A percentile compares a stretch with the other conserved stretches of the same genome.
phyloP scores from a whole-genome alignment of 1,140 invertebrate species.

The Periplaneta americana region DNA sequence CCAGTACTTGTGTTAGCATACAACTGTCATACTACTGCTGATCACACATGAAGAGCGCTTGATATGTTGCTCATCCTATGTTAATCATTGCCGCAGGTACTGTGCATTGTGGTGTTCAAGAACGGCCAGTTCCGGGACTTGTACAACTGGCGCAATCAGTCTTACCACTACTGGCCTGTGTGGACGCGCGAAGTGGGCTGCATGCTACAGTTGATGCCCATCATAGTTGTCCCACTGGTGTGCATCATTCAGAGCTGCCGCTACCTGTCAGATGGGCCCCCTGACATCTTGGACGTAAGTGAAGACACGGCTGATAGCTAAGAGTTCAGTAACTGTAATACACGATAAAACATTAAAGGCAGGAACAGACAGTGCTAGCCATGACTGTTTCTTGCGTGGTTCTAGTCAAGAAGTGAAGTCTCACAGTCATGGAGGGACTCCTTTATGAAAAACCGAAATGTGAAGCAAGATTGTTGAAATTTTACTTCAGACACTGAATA shows the following conservation, averaged over 20 bases:
- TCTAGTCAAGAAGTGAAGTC: no score
- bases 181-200: slow-evolving; percentile 74
- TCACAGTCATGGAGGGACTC: no score
- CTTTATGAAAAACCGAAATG: no score
- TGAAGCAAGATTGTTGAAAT: no score
- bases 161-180: slow-evolving; percentile 62
- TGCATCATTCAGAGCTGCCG: slow-evolving; percentile 77
- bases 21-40: neutral
- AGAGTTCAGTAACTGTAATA: no score
- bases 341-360: no score
- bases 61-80: neutral
- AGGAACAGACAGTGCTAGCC: no score
- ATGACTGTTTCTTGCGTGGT: no score
- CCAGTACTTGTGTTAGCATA: no score
- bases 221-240: slow-evolving; percentile 68
- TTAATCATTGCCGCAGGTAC: slow-evolving; percentile 46
- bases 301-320: no score
- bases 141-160: slow-evolving; percentile 58
- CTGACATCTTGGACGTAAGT: slow-evolving; percentile 81
- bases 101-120: slow-evolving; percentile 72
- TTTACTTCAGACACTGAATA: no score
- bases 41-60: neutral
- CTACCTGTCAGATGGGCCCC: slow-evolving; percentile 73
- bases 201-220: slow-evolving; percentile 66
- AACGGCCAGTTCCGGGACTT: slow-evolving; percentile 65